A percentile compares a stretch with the other conserved stretches of the same genome.
phyloP scores from a whole-genome alignment of 2,113 vertebrate species.

The Neotoma lepida region DNA sequence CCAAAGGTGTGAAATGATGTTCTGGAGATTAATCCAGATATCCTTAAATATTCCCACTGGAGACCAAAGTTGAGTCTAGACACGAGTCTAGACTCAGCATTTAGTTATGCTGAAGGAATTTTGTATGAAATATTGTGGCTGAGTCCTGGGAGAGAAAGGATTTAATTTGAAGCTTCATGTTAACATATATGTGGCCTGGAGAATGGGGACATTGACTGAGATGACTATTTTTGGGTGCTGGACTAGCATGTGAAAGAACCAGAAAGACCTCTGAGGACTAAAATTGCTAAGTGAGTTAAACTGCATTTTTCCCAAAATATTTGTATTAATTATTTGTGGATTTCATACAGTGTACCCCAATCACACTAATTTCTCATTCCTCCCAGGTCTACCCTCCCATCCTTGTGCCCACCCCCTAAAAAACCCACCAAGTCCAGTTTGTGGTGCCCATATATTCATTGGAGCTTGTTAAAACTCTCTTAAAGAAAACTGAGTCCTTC shows the following conservation, averaged over 20 bases:
- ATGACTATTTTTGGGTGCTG: not conserved
- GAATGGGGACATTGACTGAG: not conserved
- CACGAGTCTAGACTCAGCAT: not conserved
- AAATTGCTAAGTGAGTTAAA: slow-evolving; percentile 49
- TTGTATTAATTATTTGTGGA: not conserved
- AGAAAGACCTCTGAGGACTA: not conserved
- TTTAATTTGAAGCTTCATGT: not conserved
- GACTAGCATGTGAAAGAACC: not conserved
- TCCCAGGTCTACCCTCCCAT: not conserved
- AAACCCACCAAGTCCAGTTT: not conserved
- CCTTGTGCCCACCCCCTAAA: not conserved
- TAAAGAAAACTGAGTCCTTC: not conserved
- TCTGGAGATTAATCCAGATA: not conserved
- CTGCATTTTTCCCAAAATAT: not conserved
- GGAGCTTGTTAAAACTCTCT: not conserved
- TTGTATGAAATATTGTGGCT: not conserved
- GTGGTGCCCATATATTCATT: not conserved
- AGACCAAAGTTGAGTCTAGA: not conserved
- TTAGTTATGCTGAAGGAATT: not conserved
- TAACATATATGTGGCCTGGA: not conserved
- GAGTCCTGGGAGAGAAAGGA: not conserved
- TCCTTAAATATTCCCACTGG: not conserved
- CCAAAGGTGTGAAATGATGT: not conserved
- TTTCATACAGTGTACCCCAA: not conserved
- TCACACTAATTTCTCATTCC: not conserved